Evolutionary conservation across 1,140 invertebrate genomes (phyloP), one percentile per base, ranked within the genome.

Genomic region (Drosophila serrata): DNA sequence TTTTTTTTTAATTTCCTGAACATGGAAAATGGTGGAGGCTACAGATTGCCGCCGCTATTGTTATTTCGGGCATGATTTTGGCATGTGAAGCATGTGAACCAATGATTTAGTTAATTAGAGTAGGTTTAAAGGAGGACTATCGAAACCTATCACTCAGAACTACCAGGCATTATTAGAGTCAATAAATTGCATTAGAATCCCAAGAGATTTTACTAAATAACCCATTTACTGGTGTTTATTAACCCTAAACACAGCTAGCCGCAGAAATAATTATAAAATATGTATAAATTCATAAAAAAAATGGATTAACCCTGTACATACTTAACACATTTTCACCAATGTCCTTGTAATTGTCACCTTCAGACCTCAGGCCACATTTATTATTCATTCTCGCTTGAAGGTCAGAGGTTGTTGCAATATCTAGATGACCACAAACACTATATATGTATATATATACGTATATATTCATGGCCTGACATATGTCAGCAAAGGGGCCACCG

Each of bases 321-420:
- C 2, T 8, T 63, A 39, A 51, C 29, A 33, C 33, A 35, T 42
- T 51, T 31, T n/a, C 29, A 68, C 19, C 43, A 67, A 51, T 19
- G 11, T 22, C 40, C 46, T 31, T 45, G 49, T 68, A 70, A 68
- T 70, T 70, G 39, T 39, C 40, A 24, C 48, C 40, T 40, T 24
- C 42, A 39, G 40, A 40, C 62, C 33, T 46, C n/a, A n/a, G n/a
- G n/a, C 12, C 33, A 35, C 49, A 72, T 72, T 49, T 31, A 72
- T 35, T 39, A 72, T 72, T 48, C 40, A 72, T 45, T 39, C 13
- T 40, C 40, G 31, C 29, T 48, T 22, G 42, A 72, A 58, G 68
- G 51, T 40, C 65, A 72, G 13, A 37, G 49, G 15, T n/a, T 24
- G 17, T 29, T 40, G 24, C 33, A 48, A 29, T 64, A 51, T 64